Evolutionary conservation across 35 echinoderm and acorn worm species (phyloP).

Genomic region (Strongylocentrotus purpuratus): DNA sequence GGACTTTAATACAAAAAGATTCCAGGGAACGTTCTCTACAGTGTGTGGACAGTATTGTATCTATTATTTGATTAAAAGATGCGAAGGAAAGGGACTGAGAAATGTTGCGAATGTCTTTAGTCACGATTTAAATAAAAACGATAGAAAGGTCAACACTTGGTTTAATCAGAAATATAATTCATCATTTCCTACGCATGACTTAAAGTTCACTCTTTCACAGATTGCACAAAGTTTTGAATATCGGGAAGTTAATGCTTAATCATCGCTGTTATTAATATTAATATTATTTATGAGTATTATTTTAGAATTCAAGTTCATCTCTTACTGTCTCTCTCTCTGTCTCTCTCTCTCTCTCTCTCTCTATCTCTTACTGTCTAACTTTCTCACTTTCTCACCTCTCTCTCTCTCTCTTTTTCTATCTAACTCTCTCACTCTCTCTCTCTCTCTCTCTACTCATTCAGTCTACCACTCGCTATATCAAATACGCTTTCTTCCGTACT

Average conservation of each 20-base stretch:
- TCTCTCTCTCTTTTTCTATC: too few species aligned
- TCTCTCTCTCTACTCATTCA: background rate
- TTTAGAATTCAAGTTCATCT: background rate
- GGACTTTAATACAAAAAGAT: conserved; percentile 6
- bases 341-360: background rate
- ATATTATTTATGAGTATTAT: too few species aligned
- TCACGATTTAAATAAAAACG: background rate
- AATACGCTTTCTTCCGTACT: background rate
- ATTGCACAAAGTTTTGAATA: background rate
- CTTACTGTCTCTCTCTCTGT: background rate
- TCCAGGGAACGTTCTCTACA: conserved; percentile 35
- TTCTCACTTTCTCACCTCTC: too few species aligned
- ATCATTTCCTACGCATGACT: background rate
- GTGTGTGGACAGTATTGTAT: conserved; percentile 64
- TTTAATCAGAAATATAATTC: conserved; percentile 31
- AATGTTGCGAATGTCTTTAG: conserved; percentile 14
- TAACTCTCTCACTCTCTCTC: too few species aligned
- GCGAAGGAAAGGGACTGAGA: conserved; percentile 22
- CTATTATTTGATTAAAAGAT: conserved; percentile 44
- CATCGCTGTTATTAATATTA: background rate
- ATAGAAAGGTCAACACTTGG: background rate
- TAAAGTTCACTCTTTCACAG: background rate
- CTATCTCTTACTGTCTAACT: too few species aligned
- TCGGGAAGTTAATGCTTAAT: background rate
- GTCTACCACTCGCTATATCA: background rate